phyloP scores from a whole-genome alignment of 2,797 vertebrate species.

The Chelon labrosus region DNA sequence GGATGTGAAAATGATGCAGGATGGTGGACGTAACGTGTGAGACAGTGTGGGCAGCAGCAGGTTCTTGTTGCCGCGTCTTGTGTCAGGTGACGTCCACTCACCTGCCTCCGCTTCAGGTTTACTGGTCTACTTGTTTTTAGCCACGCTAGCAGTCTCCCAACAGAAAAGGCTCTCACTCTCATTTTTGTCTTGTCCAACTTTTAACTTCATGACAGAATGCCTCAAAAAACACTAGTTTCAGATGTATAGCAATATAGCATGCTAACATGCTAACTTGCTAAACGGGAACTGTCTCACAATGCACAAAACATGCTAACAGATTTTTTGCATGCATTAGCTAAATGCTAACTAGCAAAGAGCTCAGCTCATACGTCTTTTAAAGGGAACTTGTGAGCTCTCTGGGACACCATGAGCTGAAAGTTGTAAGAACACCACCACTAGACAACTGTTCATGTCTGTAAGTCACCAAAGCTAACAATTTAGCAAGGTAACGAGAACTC shows the following conservation, averaged over 20 bases:
- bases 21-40: constrained; percentile 9
- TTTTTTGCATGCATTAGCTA: too few species aligned
- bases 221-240: background rate
- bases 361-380: too few species aligned
- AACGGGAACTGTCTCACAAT: too few species aligned
- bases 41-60: background rate
- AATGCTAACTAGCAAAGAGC: too few species aligned
- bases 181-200: background rate
- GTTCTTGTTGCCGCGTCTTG: constrained; percentile 9
- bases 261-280: background rate
- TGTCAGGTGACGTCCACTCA: constrained; percentile 23
- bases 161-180: background rate
- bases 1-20: constrained; percentile 37
- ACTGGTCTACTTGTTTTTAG: constrained; percentile 43
- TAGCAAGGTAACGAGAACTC: too few species aligned
- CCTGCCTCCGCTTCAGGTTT: constrained; percentile 25
- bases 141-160: constrained; percentile 36
- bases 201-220: background rate
- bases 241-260: background rate
- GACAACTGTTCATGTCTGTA: too few species aligned
- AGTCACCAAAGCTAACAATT: too few species aligned
- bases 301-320: too few species aligned
- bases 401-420: too few species aligned
- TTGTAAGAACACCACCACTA: too few species aligned
- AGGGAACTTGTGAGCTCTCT: too few species aligned